phyloP scores from a whole-genome alignment of 1,140 invertebrate species.

The Thaumetopoea pityocampa region DNA sequence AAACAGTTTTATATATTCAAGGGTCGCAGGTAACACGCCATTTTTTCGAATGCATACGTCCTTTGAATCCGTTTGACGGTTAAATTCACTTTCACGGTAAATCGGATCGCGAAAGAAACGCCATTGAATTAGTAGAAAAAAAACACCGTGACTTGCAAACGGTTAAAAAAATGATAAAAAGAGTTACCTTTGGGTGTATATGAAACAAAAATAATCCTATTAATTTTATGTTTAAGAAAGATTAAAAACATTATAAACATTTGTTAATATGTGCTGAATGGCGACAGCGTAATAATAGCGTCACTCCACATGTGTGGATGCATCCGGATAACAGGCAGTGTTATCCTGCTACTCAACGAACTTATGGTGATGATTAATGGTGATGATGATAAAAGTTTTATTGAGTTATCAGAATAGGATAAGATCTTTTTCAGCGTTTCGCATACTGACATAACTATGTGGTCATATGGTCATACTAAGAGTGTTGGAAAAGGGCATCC shows the following conservation, averaged over 20 bases:
- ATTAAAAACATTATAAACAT: too few relatives aligned
- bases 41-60: slow-evolving; percentile 28
- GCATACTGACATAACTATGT: neutral
- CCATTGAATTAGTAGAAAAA: slow-evolving; percentile 35
- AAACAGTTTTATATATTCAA: slow-evolving; percentile 17
- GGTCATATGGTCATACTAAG: slow-evolving; percentile 3
- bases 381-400: slow-evolving; percentile 20
- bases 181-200: slow-evolving; percentile 14
- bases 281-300: too few relatives aligned
- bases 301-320: too few relatives aligned
- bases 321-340: too few relatives aligned
- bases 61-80: slow-evolving; percentile 32
- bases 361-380: too few relatives aligned
- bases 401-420: slow-evolving; percentile 20
- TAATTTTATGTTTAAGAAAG: slow-evolving; percentile 19
- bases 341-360: too few relatives aligned
- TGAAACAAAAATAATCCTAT: slow-evolving; percentile 15
- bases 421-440: slow-evolving; percentile 3
- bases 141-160: slow-evolving; percentile 23
- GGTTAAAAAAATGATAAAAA: slow-evolving; percentile 30
- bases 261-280: too few relatives aligned
- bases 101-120: slow-evolving; percentile 34
- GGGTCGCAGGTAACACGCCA: slow-evolving; percentile 27
- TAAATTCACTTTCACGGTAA: slow-evolving; percentile 47
- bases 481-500: too few relatives aligned